phyloP scores from a whole-genome alignment of 2,113 vertebrate species.

The Oenanthe oenanthe region DNA sequence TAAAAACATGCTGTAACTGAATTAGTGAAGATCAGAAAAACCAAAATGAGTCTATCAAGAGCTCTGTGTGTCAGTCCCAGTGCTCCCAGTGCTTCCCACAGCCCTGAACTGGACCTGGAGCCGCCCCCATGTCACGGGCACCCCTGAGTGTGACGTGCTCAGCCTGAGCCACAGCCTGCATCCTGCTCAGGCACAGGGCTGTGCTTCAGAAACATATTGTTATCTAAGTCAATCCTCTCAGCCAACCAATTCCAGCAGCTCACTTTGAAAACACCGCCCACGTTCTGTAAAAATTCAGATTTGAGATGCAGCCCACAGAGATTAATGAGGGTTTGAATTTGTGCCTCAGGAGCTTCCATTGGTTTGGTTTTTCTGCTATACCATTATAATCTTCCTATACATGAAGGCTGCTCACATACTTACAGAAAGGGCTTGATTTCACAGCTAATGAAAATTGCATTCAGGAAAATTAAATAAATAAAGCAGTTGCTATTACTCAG shows the following conservation, averaged over 20 bases:
- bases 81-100: fast-evolving
- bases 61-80: not conserved
- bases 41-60: fast-evolving
- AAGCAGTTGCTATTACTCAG: not conserved
- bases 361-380: not conserved
- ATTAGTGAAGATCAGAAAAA: not conserved
- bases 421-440: not conserved
- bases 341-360: not conserved
- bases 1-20: fast-evolving
- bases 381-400: not conserved
- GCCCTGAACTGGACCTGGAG: not conserved
- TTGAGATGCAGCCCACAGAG: slow-evolving; percentile 32
- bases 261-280: slow-evolving; percentile 14
- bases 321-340: slow-evolving; percentile 42
- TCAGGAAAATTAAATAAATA: not conserved
- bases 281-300: not conserved
- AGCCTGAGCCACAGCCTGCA: not conserved
- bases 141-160: fast-evolving
- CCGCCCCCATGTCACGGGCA: fast-evolving
- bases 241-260: not conserved
- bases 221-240: not conserved
- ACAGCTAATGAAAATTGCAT: not conserved
- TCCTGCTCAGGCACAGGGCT: not conserved
- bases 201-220: not conserved
- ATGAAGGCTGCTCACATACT: not conserved